Evolutionary conservation across 2,888 invertebrate species (phyloP).

Genomic region (Amphipyra berbera): DNA sequence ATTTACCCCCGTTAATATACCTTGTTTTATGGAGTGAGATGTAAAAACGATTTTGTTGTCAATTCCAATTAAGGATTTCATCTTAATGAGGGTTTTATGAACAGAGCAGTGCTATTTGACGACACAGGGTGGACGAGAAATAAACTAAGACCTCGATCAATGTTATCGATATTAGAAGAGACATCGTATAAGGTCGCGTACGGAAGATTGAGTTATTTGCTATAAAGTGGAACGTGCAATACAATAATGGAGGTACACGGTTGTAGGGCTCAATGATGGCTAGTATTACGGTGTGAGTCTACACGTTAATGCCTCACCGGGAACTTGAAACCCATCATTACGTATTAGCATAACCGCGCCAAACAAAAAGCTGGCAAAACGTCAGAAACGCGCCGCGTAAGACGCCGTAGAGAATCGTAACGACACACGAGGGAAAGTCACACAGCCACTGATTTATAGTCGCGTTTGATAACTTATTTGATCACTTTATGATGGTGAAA

Average conservation of each 20-base stretch:
- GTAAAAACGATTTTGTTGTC: slow-evolving; percentile 53
- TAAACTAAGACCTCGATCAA: slow-evolving; percentile 2
- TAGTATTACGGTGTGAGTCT: slow-evolving; percentile 47
- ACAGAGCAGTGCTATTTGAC: slow-evolving; percentile 1
- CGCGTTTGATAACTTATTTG: slow-evolving; percentile 86
- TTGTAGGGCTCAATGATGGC: slow-evolving; percentile 45
- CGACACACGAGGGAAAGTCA: slow-evolving; percentile 81
- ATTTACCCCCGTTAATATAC: slow-evolving; percentile 57
- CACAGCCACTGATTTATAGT: slow-evolving; percentile 79
- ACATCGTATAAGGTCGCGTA: slow-evolving; percentile 17
- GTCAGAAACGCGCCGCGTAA: slow-evolving; percentile 74
- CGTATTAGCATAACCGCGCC: slow-evolving; percentile 76
- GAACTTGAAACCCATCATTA: slow-evolving; percentile 75
- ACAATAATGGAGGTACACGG: slow-evolving; percentile 45
- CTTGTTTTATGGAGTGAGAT: slow-evolving; percentile 53
- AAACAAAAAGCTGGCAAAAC: slow-evolving; percentile 81
- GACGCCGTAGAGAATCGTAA: slow-evolving; percentile 82
- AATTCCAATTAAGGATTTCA: slow-evolving; percentile 50
- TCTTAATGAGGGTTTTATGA: slow-evolving; percentile 31
- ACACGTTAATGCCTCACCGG: slow-evolving; percentile 58
- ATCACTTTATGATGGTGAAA: slow-evolving; percentile 89
- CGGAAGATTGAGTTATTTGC: slow-evolving; percentile 43
- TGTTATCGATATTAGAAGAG: slow-evolving; percentile 8
- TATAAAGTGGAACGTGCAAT: slow-evolving; percentile 32
- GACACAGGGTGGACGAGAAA: neutral